Conservation (phyloP, 1,140 invertebrate genomes). For the Danaus melanippus region DNA sequence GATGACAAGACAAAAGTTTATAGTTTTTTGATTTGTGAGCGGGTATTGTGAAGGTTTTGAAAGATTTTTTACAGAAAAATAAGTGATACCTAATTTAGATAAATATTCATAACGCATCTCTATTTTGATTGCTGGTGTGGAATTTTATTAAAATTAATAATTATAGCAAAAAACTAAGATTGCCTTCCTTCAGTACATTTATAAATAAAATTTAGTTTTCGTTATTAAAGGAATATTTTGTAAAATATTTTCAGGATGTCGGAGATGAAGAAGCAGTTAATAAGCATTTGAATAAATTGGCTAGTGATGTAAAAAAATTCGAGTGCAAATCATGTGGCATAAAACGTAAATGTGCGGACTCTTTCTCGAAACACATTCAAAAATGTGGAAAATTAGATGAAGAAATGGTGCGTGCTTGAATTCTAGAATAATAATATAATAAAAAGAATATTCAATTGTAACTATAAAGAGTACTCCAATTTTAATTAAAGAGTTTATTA, state of each 20-base stretch:
- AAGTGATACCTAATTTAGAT: background rate
- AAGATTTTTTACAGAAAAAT: too few species aligned
- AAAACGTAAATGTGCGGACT: slow-evolving; percentile 30
- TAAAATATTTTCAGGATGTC: slow-evolving; percentile 34
- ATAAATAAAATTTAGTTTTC: too few species aligned
- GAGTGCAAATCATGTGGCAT: slow-evolving; percentile 35
- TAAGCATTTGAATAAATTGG: slow-evolving; percentile 33
- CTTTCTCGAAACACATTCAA: slow-evolving; percentile 35
- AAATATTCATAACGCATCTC: background rate
- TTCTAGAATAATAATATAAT: too few species aligned
- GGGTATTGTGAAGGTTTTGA: too few species aligned
- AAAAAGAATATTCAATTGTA: too few species aligned
- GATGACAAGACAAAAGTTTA: too few species aligned
- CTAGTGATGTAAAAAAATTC: slow-evolving; percentile 24
- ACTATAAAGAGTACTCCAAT: too few species aligned
- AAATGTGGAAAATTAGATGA: slow-evolving; percentile 19
- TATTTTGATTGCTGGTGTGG: background rate
- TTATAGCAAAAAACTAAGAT: slow-evolving; percentile 5
- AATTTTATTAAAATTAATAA: background rate
- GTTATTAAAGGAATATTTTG: slow-evolving; percentile 2
- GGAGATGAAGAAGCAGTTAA: slow-evolving; percentile 25
- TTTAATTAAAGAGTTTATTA: too few species aligned
- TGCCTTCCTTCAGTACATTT: slow-evolving; percentile 16
- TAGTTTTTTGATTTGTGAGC: too few species aligned
- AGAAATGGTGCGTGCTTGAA: too few species aligned